A percentile compares a stretch with the other conserved stretches of the same genome.
phyloP scores from a whole-genome alignment of 2,113 vertebrate species.

The Otocyon megalotis region DNA sequence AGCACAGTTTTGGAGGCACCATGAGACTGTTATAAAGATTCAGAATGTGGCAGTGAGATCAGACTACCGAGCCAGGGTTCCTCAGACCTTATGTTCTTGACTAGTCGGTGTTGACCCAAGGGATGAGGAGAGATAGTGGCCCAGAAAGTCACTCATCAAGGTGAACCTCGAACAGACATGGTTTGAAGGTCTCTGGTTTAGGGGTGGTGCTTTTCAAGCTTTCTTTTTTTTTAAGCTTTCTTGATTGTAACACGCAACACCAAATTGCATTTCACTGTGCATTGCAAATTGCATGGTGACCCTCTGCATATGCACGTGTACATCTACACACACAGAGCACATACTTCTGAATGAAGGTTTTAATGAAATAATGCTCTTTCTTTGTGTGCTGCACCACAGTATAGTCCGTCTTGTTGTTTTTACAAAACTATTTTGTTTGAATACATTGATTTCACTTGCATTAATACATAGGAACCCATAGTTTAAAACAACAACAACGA shows the following conservation, averaged over 20 bases:
- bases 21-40: neutral
- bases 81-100: neutral
- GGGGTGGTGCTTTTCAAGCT: neutral
- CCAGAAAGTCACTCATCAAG: neutral
- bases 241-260: neutral
- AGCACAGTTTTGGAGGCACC: neutral
- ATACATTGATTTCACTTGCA: neutral
- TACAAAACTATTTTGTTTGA: constrained; percentile 11
- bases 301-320: neutral
- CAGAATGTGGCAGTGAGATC: neutral
- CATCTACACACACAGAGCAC: neutral
- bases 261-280: neutral
- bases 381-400: neutral
- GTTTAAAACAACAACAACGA: neutral
- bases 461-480: neutral
- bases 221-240: neutral
- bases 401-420: neutral
- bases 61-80: neutral
- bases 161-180: neutral
- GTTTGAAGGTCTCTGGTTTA: neutral
- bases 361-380: neutral
- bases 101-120: neutral
- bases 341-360: neutral
- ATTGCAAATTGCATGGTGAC: neutral
- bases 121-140: neutral